These are phyloP conservation scores for Fragum sueziense DNA, from an alignment of 2,888 invertebrate species.

Conservation along the genomic window DNA sequence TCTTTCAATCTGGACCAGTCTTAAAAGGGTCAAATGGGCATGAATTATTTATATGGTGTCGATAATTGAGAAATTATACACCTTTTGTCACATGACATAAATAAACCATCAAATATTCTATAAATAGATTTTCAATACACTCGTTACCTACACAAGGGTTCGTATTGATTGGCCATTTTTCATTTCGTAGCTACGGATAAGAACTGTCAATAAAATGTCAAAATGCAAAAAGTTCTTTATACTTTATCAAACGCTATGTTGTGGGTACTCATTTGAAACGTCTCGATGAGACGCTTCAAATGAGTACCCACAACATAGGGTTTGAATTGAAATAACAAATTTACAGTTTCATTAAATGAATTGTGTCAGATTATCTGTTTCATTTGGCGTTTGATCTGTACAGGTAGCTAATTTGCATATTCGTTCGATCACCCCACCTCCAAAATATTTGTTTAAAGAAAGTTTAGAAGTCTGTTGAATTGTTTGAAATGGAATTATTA, in stretches of 20 bases:
- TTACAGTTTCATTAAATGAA: too few relatives aligned
- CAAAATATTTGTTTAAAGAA: not conserved
- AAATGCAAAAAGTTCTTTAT: too few relatives aligned
- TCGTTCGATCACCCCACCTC: not conserved
- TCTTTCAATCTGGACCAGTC: too few relatives aligned
- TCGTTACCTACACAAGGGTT: constrained; percentile 12
- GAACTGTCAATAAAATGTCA: too few relatives aligned
- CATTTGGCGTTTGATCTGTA: constrained; percentile 1
- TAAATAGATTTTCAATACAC: constrained; percentile 11
- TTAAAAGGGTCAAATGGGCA: not conserved
- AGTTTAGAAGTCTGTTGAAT: not conserved
- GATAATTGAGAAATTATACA: not conserved
- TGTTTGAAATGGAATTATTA: too few relatives aligned
- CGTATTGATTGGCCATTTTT: constrained; percentile 4
- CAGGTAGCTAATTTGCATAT: constrained; percentile 11
- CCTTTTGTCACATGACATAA: constrained; percentile 10
- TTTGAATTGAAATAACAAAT: too few relatives aligned
- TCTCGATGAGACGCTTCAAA: too few relatives aligned
- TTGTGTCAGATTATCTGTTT: too few relatives aligned
- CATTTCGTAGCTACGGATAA: too few relatives aligned
- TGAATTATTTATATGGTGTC: not conserved
- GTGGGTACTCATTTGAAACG: too few relatives aligned
- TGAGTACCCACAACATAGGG: too few relatives aligned
- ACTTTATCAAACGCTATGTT: too few relatives aligned
- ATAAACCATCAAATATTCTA: constrained; percentile 11